Conservation (phyloP, 1,140 invertebrate species). For the Macrostomum lignano region DNA sequence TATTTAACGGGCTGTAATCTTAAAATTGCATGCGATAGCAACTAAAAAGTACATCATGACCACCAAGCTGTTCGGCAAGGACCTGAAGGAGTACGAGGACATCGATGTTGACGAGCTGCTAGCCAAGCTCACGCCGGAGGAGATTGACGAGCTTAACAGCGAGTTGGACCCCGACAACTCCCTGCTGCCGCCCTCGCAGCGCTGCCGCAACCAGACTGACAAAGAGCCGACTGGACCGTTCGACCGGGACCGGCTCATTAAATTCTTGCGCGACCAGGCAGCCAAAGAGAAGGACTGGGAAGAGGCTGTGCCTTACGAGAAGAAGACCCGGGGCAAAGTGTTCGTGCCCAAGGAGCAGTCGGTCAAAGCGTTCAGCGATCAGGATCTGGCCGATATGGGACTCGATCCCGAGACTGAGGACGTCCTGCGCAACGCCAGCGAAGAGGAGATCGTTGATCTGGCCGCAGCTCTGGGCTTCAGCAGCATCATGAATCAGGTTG, state of each 20-base stretch:
- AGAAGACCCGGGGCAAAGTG: conserved; percentile 34
- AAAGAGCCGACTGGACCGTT: conserved; percentile 77
- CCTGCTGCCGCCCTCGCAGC: conserved; percentile 70
- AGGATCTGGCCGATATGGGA: conserved; percentile 11
- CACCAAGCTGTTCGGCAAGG: conserved; percentile 46
- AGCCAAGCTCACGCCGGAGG: conserved; percentile 63
- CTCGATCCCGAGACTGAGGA: conserved; percentile 16
- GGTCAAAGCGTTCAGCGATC: conserved; percentile 25
- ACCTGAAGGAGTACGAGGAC: conserved; percentile 68
- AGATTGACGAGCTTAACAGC: conserved; percentile 79
- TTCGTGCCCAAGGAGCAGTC: conserved; percentile 51
- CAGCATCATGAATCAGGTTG: conserved; percentile 99
- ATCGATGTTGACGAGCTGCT: conserved; percentile 85
- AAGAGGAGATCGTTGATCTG: conserved; percentile 93
- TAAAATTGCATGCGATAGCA: no score
- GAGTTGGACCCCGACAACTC: conserved; percentile 98
- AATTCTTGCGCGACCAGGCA: conserved; percentile 79
- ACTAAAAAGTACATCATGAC: conserved; percentile 7
- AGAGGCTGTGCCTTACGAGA: conserved; percentile 63
- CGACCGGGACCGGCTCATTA: conserved; percentile 56
- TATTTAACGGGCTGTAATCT: no score
- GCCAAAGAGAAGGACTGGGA: conserved; percentile 84
- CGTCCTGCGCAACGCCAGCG: conserved; percentile 46
- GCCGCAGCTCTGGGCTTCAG: conserved; percentile 94
- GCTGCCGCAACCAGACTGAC: conserved; percentile 72